Conservation (phyloP, 2,113 vertebrate species). For the Nannobrachium achirus region DNA sequence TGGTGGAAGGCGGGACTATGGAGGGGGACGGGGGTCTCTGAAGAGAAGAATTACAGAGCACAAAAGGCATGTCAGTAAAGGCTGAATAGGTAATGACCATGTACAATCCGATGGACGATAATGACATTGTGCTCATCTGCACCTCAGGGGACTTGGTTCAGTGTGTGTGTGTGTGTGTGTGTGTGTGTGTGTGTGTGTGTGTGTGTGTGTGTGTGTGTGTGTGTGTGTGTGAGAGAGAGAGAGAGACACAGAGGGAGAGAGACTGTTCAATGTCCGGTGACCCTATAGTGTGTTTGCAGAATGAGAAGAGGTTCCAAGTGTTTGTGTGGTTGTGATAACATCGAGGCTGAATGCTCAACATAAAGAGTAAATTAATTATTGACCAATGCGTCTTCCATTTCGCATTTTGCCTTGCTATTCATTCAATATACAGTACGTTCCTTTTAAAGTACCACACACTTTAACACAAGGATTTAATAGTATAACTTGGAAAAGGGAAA, state of each 20-base stretch:
- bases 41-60: constrained; percentile 76
- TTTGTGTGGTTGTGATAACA: constrained; percentile 25
- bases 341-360: not conserved
- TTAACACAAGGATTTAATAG: too few relatives aligned
- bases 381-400: too few relatives aligned
- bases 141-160: constrained; percentile 60
- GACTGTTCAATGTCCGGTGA: constrained; percentile 51
- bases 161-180: constrained; percentile 30
- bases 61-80: constrained; percentile 73
- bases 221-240: constrained; percentile 17
- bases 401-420: not conserved
- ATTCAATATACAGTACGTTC: not conserved
- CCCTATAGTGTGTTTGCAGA: constrained; percentile 25
- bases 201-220: constrained; percentile 16
- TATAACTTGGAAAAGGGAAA: too few relatives aligned
- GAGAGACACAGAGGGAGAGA: constrained; percentile 18
- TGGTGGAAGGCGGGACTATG: constrained; percentile 25
- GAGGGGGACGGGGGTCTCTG: constrained; percentile 32
- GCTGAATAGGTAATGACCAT: constrained; percentile 74
- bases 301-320: constrained; percentile 17
- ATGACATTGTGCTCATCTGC: constrained; percentile 73
- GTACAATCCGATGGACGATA: constrained; percentile 78
- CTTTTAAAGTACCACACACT: not conserved
- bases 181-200: constrained; percentile 27
- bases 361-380: not conserved